phyloP scores from a whole-genome alignment of 2,888 invertebrate genomes.

The Heterodera filipjevi region DNA sequence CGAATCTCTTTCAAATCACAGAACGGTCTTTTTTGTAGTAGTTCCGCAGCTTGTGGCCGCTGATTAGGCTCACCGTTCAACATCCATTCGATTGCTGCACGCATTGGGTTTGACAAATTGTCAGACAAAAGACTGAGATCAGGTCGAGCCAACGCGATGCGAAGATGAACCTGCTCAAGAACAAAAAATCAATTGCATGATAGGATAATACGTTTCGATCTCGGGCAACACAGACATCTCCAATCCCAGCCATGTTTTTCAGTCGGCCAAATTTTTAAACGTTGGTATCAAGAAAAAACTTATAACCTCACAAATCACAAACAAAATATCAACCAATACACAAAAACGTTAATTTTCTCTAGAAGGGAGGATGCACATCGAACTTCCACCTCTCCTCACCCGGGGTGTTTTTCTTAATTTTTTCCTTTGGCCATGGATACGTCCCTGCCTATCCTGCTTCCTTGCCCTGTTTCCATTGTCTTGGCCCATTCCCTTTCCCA shows the following conservation, averaged over 20 bases:
- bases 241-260: background rate
- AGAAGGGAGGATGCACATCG: too few species aligned
- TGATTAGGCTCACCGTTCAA: slow-evolving; percentile 36
- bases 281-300: too few species aligned
- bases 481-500: background rate
- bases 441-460: too few species aligned
- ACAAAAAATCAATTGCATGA: background rate
- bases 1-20: background rate
- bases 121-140: slow-evolving; percentile 32
- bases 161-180: slow-evolving; percentile 23
- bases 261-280: too few species aligned
- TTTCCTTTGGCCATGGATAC: too few species aligned
- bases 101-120: slow-evolving; percentile 24
- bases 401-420: too few species aligned
- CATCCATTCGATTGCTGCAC: slow-evolving; percentile 38
- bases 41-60: slow-evolving; percentile 42
- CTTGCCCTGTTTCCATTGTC: background rate
- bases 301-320: background rate
- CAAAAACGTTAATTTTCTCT: too few species aligned
- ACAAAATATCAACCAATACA: too few species aligned
- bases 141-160: slow-evolving; percentile 44
- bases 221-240: background rate
- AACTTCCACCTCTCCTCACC: too few species aligned
- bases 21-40: slow-evolving; percentile 37
- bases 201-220: background rate